Evolutionary conservation across 2,113 vertebrate species (phyloP).

Genomic region (Formicarius rufipectus): DNA sequence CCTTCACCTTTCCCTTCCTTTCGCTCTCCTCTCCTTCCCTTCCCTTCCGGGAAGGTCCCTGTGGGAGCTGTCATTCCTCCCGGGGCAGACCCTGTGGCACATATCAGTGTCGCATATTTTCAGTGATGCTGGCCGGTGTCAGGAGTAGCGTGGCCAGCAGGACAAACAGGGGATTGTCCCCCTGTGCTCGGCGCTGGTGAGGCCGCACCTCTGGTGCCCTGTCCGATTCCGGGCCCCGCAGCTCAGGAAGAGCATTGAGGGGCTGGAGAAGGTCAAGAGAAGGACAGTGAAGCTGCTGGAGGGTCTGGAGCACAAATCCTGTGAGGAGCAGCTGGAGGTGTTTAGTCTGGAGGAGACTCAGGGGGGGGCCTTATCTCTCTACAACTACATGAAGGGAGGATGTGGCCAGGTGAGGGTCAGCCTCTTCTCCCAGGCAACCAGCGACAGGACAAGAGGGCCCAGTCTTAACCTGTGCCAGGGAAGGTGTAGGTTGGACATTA

Average conservation of each 20-base stretch:
- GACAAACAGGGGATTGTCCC: not conserved
- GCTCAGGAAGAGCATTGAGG: rapidly evolving
- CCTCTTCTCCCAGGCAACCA: rapidly evolving
- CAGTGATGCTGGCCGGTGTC: rapidly evolving
- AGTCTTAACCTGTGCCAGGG: too few relatives aligned
- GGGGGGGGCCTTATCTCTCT: not conserved
- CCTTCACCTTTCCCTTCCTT: too few relatives aligned
- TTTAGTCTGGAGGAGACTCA: not conserved
- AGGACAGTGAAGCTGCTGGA: not conserved
- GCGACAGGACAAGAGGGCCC: rapidly evolving
- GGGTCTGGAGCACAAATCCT: not conserved
- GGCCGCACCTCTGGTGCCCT: not conserved
- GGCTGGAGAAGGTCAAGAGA: not conserved
- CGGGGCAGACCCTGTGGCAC: too few relatives aligned
- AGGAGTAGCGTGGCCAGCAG: too few relatives aligned
- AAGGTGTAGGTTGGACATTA: rapidly evolving
- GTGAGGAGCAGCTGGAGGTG: not conserved
- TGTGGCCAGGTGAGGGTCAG: too few relatives aligned
- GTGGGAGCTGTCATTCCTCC: not conserved
- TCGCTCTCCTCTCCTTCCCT: too few relatives aligned
- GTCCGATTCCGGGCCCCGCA: too few relatives aligned
- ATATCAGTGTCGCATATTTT: rapidly evolving
- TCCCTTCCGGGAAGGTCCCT: too few relatives aligned
- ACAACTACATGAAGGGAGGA: rapidly evolving
- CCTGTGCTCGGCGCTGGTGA: not conserved